Evolutionary conservation across 2,797 vertebrate species (phyloP).

Genomic region (Danionella dracula): DNA sequence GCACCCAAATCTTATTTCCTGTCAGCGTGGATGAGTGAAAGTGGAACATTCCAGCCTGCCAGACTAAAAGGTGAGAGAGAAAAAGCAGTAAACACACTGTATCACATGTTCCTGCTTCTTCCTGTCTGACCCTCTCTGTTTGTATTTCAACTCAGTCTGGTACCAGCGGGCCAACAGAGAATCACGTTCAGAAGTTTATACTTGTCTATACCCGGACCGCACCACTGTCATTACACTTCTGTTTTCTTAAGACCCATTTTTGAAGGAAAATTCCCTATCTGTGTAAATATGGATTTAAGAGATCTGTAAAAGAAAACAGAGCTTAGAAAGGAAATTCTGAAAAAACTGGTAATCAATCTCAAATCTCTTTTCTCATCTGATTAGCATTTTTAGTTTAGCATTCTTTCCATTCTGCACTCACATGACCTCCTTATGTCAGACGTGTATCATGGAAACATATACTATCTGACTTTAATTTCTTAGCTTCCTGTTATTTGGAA

Average conservation of each 20-base stretch:
- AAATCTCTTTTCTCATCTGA: slow-evolving; percentile 9
- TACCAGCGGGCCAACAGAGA: not conserved
- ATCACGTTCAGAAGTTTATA: not conserved
- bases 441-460: slow-evolving; percentile 42
- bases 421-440: slow-evolving; percentile 36
- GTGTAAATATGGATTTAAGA: slow-evolving; percentile 14
- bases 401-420: slow-evolving; percentile 27
- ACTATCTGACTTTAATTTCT: slow-evolving; percentile 48
- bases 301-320: slow-evolving; percentile 23
- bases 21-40: slow-evolving; percentile 11
- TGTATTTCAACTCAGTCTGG: not conserved
- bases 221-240: not conserved
- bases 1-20: slow-evolving; percentile 26
- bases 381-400: slow-evolving; percentile 8
- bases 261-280: not conserved
- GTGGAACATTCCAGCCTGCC: slow-evolving; percentile 33
- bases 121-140: slow-evolving; percentile 10
- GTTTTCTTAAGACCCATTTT: not conserved
- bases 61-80: slow-evolving; percentile 39
- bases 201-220: not conserved
- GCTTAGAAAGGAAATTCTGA: slow-evolving; percentile 7
- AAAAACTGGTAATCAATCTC: slow-evolving; percentile 3
- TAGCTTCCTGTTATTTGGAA: slow-evolving; percentile 69
- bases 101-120: slow-evolving; percentile 18
- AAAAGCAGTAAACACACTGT: slow-evolving; percentile 31